Evolutionary conservation across 1,140 invertebrate species (phyloP).

Genomic region (Magallana angulata): DNA sequence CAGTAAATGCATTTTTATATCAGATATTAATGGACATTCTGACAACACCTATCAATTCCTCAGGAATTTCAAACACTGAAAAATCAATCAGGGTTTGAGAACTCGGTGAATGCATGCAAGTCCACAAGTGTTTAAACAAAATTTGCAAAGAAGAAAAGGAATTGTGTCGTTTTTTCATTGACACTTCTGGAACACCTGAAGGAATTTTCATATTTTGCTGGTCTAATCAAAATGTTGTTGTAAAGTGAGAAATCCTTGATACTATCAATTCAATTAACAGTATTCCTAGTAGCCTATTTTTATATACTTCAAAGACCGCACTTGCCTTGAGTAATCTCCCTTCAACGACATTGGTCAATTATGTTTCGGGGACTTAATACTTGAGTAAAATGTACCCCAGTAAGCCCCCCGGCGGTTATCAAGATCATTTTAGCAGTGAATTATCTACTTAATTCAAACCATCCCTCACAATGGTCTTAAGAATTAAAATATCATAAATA

Average conservation of each 20-base stretch:
- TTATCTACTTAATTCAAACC: slow-evolving; percentile 28
- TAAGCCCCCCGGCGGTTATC: background rate
- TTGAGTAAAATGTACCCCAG: slow-evolving; percentile 9
- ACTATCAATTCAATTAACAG: background rate
- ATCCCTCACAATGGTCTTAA: slow-evolving; percentile 35
- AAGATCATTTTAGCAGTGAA: slow-evolving; percentile 28
- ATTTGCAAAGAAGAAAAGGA: slow-evolving; percentile 9
- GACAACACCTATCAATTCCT: background rate
- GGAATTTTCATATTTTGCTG: background rate
- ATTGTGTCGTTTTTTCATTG: slow-evolving; percentile 6
- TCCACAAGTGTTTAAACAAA: background rate
- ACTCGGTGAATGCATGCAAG: slow-evolving; percentile 1
- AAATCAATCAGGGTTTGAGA: slow-evolving; percentile 30
- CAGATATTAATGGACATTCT: background rate
- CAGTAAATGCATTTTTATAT: slow-evolving; percentile 21
- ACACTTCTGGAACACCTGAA: background rate
- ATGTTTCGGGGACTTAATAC: background rate
- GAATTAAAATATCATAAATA: slow-evolving; percentile 37
- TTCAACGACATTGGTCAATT: slow-evolving; percentile 3
- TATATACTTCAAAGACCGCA: background rate
- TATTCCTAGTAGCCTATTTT: background rate
- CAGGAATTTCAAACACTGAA: slow-evolving; percentile 20
- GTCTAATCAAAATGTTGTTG: slow-evolving; percentile 19
- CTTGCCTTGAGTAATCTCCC: background rate
- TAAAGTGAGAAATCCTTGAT: background rate